phyloP scores from a whole-genome alignment of 2,113 vertebrate species.

The Phylloscopus trochilus region DNA sequence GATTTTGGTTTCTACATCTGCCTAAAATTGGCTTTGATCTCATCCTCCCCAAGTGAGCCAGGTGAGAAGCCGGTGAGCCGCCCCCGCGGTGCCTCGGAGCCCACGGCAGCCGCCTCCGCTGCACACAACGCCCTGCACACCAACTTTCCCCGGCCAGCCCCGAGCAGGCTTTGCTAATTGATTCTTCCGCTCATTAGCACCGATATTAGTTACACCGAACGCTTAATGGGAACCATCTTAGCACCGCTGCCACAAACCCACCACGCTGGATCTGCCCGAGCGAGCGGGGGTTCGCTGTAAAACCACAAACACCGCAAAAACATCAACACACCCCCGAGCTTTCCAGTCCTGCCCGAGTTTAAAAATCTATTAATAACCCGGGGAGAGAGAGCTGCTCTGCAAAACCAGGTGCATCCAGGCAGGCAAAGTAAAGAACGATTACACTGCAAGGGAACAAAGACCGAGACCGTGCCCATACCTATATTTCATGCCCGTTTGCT shows the following conservation, averaged over 20 bases:
- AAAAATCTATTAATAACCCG: constrained; percentile 2
- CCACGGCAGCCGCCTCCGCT: neutral
- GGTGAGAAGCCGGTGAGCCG: neutral
- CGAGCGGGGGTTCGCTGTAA: fast-evolving
- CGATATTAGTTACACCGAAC: neutral
- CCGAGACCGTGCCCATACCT: constrained; percentile 79
- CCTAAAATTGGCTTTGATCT: neutral
- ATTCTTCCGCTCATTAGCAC: neutral
- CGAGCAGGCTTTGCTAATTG: neutral
- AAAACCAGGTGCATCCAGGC: neutral
- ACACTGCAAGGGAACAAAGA: neutral
- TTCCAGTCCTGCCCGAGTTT: neutral
- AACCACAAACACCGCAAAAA: neutral
- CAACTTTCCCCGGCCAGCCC: constrained; percentile 8
- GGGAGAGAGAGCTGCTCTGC: neutral
- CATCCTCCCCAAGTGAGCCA: neutral
- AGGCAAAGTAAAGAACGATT: neutral
- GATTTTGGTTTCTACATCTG: neutral
- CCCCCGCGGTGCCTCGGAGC: neutral
- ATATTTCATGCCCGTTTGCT: constrained; percentile 99
- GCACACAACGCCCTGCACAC: neutral
- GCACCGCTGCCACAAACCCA: neutral
- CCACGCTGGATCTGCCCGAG: neutral
- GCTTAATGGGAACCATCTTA: neutral
- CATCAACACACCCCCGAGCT: neutral